Base-by-base conservation (phyloP, 2,113 vertebrate species). In the Xyrauchen texanus region DNA sequence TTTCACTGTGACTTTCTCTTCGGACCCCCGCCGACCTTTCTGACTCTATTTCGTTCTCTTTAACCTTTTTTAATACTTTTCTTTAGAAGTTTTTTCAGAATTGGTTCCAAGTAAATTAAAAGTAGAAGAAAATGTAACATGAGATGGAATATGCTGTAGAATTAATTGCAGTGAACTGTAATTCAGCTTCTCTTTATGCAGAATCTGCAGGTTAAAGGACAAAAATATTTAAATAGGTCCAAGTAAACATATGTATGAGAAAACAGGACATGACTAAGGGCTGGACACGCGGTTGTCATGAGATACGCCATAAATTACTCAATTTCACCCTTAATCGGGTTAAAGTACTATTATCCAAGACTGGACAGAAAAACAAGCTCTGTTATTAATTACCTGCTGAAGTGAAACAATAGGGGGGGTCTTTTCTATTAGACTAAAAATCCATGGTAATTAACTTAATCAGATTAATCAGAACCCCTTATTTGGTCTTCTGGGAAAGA, bases 301-400 rank as follows among this genome's bases (percentile, higher is more conserved):
- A 78, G 46, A 21, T 12, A 42, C 6, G 47, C 72, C 68, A 77
- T 9, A 7, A 53, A 21, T 66, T 67, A 73, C 34, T 68, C 4
- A n/a, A 73, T 74, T 82, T 82, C 53, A 53, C 46, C n/a, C 16
- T 34, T 77, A 68, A 82, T 68, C 47, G 16, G 45, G 53, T 44
- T 62, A 66, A 57, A 55, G 9, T 12, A 13, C 67, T 46, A 45
- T 21, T n/a, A 66, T 21, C 5, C 47, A 8, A 34, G 55, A 60
- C 60, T 60, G 12, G 15, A 55, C 5, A 61, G 9, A 66, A 55
- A 44, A 44, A 63, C 1, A 16, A 61, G 55, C 65, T 34, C 7
- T 78, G 12, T 57, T n/a, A 13, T 4, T 7, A 69, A 6, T 15
- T 61, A 21, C 15, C 57, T 62, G 45, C 2, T 47, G 55, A 44